Conservation (phyloP, 2,113 vertebrate genomes). For the Dromaius novaehollandiae region DNA sequence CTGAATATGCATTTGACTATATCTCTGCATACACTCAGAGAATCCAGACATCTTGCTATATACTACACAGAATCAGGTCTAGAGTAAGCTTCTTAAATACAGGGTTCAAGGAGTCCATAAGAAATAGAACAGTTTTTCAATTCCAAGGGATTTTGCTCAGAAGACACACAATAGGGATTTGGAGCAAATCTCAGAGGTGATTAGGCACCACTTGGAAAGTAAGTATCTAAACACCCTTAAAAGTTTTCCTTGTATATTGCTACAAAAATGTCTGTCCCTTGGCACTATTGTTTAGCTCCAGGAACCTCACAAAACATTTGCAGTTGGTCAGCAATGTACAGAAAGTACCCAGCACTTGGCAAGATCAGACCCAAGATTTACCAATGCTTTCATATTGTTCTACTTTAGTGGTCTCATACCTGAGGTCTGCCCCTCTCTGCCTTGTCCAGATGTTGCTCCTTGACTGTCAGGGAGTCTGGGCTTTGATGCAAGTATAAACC, state of each 20-base stretch:
- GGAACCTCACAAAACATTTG: not conserved
- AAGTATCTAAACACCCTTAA: not conserved
- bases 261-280: not conserved
- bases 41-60: not conserved
- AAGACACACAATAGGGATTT: not conserved
- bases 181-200: not conserved
- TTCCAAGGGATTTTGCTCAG: not conserved
- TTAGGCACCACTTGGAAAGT: not conserved
- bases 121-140: not conserved
- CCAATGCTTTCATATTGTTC: not conserved
- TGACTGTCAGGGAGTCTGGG: not conserved
- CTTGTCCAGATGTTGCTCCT: not conserved
- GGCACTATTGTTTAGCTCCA: not conserved
- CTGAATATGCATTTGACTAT: not conserved
- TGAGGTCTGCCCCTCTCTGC: not conserved
- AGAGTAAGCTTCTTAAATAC: not conserved
- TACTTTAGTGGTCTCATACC: not conserved
- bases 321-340: not conserved
- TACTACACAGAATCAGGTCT: not conserved
- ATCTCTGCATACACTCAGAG: not conserved
- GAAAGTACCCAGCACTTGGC: not conserved
- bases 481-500: not conserved
- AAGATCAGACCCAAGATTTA: not conserved
- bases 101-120: not conserved
- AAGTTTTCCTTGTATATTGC: not conserved